These are phyloP conservation scores for Corythornis cristatus DNA, from an alignment of 2,113 vertebrate genomes.

Conservation along the genomic window DNA sequence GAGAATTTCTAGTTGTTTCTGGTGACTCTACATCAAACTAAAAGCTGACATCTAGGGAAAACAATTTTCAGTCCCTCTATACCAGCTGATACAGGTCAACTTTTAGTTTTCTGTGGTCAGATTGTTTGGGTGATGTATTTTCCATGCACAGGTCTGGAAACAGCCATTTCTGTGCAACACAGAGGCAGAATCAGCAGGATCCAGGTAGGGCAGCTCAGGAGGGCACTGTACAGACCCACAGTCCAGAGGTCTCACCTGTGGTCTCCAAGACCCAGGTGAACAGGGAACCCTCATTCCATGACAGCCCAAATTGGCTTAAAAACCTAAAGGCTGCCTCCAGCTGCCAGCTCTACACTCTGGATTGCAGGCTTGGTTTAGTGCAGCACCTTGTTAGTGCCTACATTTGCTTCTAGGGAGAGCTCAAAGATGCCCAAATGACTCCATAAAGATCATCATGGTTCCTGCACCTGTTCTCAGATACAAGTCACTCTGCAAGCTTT, in stretches of 20 bases:
- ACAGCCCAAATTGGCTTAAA: neutral
- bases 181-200: neutral
- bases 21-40: neutral
- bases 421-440: neutral
- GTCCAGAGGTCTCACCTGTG: neutral
- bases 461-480: neutral
- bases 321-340: neutral
- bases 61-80: neutral
- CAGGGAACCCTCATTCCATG: neutral
- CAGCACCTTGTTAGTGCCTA: neutral
- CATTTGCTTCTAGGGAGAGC: neutral
- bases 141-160: neutral
- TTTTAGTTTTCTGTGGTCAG: neutral
- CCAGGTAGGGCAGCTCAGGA: neutral
- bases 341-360: neutral
- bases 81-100: neutral
- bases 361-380: neutral
- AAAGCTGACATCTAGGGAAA: neutral
- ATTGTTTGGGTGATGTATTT: neutral
- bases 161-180: neutral
- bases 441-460: neutral
- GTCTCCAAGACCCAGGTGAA: neutral
- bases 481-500: neutral
- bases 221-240: neutral
- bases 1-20: constrained; percentile 14